Conservation (phyloP, 2,797 vertebrate species). For the Chromis chromis region DNA sequence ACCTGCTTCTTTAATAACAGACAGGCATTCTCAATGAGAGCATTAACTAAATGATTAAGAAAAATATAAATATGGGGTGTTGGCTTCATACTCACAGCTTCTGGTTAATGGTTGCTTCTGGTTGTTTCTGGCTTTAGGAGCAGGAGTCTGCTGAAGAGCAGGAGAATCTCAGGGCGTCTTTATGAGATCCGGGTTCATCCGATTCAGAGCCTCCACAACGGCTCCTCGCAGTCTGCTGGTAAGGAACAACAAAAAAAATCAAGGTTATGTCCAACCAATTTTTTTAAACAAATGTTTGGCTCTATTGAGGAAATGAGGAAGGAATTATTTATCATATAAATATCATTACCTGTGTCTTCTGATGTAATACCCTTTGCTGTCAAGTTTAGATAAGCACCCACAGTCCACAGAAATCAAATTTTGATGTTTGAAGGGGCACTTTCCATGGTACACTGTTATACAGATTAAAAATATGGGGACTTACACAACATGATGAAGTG, state of each 20-base stretch:
- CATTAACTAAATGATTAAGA: not conserved
- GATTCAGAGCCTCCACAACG: constrained; percentile 79
- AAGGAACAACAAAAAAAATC: constrained; percentile 28
- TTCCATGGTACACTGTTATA: too few relatives aligned
- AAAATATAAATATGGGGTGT: not conserved
- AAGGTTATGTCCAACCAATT: too few relatives aligned
- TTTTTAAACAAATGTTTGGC: not conserved
- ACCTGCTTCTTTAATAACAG: not conserved
- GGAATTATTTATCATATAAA: not conserved
- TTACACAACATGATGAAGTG: too few relatives aligned
- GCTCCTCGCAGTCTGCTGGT: constrained; percentile 84
- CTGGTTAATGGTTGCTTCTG: constrained; percentile 19
- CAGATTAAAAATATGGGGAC: too few relatives aligned
- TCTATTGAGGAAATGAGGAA: not conserved
- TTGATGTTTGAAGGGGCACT: too few relatives aligned
- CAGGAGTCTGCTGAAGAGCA: constrained; percentile 92
- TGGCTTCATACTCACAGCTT: not conserved
- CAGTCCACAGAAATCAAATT: too few relatives aligned
- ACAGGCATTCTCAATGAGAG: not conserved
- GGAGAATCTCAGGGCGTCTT: constrained; percentile 92
- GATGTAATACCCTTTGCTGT: not conserved
- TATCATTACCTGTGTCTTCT: not conserved
- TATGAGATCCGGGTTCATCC: constrained; percentile 90
- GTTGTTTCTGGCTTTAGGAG: constrained; percentile 83
- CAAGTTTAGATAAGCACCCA: too few relatives aligned